phyloP scores from a whole-genome alignment of 2,113 vertebrate species.

The Otolemur garnettii region DNA sequence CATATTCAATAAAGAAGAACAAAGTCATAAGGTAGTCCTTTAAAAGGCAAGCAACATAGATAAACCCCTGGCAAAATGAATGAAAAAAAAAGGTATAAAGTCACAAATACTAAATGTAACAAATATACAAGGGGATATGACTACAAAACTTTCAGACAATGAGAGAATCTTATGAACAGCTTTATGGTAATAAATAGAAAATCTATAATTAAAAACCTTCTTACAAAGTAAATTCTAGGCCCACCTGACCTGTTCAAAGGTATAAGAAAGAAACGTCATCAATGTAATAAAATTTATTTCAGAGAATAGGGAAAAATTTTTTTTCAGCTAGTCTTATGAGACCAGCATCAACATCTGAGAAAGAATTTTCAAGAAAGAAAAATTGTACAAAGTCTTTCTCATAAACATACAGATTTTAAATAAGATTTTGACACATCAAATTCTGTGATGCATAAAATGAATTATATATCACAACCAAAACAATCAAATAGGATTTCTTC shows the following conservation, averaged over 20 bases:
- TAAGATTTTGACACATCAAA: neutral
- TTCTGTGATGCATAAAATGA: neutral
- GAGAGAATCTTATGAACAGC: neutral
- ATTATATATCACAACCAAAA: neutral
- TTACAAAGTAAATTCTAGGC: too few species aligned
- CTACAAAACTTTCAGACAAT: neutral
- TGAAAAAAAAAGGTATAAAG: neutral
- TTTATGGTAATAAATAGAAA: neutral
- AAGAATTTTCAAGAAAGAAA: conserved; percentile 3
- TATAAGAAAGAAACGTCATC: neutral
- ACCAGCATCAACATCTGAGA: neutral
- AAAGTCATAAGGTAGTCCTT: neutral
- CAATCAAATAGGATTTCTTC: neutral
- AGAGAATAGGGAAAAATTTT: neutral
- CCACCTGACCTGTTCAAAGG: neutral
- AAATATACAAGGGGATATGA: neutral
- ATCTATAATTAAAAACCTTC: neutral
- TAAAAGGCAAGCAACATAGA: neutral
- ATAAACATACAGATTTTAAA: neutral
- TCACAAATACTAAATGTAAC: neutral
- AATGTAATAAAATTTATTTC: neutral
- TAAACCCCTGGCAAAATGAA: neutral
- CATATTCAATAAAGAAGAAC: neutral
- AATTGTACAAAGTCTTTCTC: neutral
- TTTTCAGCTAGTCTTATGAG: neutral